Percentiles rank a stretch among this genome's conserved stretches.
Evolutionary conservation across 2,113 vertebrate genomes (phyloP).

Genomic region (Marmota flaviventris): DNA sequence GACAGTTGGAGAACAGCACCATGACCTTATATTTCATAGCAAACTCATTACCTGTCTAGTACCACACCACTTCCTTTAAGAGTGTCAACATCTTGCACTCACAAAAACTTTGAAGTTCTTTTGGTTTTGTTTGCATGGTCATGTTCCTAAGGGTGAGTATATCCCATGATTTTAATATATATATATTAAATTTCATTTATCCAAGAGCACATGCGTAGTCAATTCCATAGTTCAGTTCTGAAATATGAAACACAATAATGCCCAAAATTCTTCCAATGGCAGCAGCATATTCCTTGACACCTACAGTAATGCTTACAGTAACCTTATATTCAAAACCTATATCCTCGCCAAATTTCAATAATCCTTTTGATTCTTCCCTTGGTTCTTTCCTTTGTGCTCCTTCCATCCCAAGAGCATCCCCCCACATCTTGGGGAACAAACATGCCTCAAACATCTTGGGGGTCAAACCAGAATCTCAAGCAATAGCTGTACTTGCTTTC

Average conservation of each 20-base stretch:
- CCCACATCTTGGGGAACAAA: neutral
- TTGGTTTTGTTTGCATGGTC: neutral
- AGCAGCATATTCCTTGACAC: neutral
- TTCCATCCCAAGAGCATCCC: neutral
- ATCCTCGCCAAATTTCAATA: neutral
- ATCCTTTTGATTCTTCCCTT: neutral
- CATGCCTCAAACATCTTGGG: neutral
- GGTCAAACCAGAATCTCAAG: neutral
- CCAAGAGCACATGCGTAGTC: neutral
- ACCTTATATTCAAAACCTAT: neutral
- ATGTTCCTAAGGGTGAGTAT: neutral
- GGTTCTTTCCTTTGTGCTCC: neutral
- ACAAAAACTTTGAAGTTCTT: neutral
- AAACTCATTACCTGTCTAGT: neutral
- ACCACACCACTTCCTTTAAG: neutral
- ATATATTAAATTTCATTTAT: neutral
- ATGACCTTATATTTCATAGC: neutral
- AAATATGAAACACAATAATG: slow-evolving; percentile 51
- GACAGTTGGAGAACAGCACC: neutral
- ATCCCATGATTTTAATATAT: neutral
- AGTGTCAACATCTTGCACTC: neutral
- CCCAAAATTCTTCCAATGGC: neutral
- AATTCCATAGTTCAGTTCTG: neutral
- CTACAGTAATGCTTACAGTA: neutral
- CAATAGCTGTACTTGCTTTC: neutral